phyloP scores from a whole-genome alignment of 1,140 invertebrate genomes.

The Condylostylus longicornis region DNA sequence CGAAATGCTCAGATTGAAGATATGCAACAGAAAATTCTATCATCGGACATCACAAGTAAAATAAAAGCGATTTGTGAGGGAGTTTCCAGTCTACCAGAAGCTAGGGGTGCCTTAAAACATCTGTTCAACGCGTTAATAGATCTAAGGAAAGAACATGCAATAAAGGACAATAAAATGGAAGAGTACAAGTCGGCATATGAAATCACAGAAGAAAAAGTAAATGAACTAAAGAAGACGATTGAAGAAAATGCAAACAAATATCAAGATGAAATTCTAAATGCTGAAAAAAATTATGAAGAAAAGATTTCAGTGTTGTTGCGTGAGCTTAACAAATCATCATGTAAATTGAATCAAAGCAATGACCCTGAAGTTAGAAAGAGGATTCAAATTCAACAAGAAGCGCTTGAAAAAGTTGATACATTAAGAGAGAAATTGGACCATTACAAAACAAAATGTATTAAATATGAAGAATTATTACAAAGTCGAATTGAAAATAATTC shows the following conservation, averaged over 20 bases:
- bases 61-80: conserved; percentile 43
- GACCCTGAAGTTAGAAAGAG: conserved; percentile 8
- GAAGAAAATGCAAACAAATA: no score
- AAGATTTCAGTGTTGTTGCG: conserved; percentile 30
- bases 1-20: conserved; percentile 67
- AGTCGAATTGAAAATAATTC: no score
- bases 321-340: conserved; percentile 16
- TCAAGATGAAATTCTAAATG: conserved; percentile 17
- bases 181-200: conserved; percentile 12
- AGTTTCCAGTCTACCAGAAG: conserved; percentile 49
- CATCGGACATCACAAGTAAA: conserved; percentile 55
- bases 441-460: no score
- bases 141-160: conserved; percentile 18
- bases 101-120: conserved; percentile 29
- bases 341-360: no score
- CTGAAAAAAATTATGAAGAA: conserved; percentile 36
- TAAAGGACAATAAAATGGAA: no score
- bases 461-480: no score
- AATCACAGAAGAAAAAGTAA: conserved; percentile 10
- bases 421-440: conserved; percentile 30
- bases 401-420: conserved; percentile 24
- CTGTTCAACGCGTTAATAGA: conserved; percentile 18
- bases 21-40: conserved; percentile 67
- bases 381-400: conserved; percentile 32
- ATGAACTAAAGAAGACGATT: conserved; percentile 10